phyloP scores from a whole-genome alignment of 30 jellyfish, hydroid and myxozoan genomes.

The Pelagia noctiluca region DNA sequence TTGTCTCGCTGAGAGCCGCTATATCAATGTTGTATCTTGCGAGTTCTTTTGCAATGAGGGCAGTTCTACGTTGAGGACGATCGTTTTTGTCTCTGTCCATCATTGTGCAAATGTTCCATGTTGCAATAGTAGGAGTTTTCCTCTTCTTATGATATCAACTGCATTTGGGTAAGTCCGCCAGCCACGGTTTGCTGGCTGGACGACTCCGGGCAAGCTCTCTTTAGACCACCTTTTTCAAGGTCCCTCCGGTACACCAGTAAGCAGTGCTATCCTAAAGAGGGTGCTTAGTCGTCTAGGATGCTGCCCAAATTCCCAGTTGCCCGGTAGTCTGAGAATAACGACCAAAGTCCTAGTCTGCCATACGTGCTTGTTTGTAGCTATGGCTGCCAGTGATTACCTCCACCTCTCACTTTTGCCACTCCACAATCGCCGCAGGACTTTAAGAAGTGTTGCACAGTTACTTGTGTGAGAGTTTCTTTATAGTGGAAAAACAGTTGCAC shows the following conservation, averaged over 20 bases:
- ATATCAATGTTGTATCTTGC: conserved; percentile 16
- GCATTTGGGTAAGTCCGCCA: background rate
- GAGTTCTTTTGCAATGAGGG: conserved; percentile 22
- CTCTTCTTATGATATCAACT: background rate
- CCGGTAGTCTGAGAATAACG: background rate
- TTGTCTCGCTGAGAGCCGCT: conserved; percentile 38
- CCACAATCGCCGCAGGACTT: conserved; percentile 25
- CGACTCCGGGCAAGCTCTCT: background rate
- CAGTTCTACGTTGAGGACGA: conserved; percentile 17
- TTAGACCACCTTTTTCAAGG: conserved; percentile 16
- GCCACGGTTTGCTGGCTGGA: background rate
- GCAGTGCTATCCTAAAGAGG: conserved; percentile 30
- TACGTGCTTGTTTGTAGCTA: background rate
- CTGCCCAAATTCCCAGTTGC: conserved; percentile 5
- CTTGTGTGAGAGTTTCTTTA: too few species aligned
- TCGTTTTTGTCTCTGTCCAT: conserved; percentile 8
- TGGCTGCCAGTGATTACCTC: conserved; percentile 27
- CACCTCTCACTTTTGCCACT: conserved; percentile 32
- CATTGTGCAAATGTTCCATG: conserved; percentile 19
- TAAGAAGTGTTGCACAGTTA: background rate
- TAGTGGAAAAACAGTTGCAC: too few species aligned
- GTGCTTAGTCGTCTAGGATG: conserved; percentile 32
- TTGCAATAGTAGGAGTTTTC: background rate
- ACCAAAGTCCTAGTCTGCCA: background rate
- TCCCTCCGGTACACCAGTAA: conserved; percentile 17